Conservation (phyloP, 2,888 invertebrate genomes). For the Chymomyza fuscimana region DNA sequence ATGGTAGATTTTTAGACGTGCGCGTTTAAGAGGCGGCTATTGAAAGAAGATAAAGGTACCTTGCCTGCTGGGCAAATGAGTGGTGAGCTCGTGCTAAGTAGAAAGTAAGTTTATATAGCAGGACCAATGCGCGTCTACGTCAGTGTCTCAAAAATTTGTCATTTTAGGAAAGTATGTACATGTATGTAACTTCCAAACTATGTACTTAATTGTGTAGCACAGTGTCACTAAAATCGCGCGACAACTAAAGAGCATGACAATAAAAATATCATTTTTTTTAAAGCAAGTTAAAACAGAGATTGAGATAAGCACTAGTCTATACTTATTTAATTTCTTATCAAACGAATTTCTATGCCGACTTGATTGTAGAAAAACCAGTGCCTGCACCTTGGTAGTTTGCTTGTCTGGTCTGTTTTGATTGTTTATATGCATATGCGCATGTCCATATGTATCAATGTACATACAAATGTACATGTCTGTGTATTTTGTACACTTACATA, state of each 20-base stretch:
- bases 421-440: not conserved
- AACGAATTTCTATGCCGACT: not conserved
- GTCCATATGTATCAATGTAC: not conserved
- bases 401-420: not conserved
- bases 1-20: not conserved
- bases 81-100: too few species aligned
- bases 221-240: not conserved
- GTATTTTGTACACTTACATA: constrained; percentile 57
- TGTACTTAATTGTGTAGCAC: not conserved
- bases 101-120: too few species aligned
- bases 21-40: not conserved
- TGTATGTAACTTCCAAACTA: too few species aligned
- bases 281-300: not conserved
- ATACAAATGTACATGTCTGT: not conserved
- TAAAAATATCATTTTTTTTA: not conserved
- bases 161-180: too few species aligned
- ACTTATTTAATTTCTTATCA: not conserved
- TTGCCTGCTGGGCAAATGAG: constrained; percentile 48
- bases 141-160: too few species aligned
- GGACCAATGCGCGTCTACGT: too few species aligned
- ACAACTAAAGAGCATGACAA: not conserved
- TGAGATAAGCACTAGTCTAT: not conserved
- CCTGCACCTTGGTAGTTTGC: not conserved
- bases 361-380: not conserved
- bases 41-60: constrained; percentile 50